Percentiles rank a stretch among this genome's conserved stretches.
phyloP scores from a whole-genome alignment of 2,888 invertebrate species.

The Polylopha cassiicola region DNA sequence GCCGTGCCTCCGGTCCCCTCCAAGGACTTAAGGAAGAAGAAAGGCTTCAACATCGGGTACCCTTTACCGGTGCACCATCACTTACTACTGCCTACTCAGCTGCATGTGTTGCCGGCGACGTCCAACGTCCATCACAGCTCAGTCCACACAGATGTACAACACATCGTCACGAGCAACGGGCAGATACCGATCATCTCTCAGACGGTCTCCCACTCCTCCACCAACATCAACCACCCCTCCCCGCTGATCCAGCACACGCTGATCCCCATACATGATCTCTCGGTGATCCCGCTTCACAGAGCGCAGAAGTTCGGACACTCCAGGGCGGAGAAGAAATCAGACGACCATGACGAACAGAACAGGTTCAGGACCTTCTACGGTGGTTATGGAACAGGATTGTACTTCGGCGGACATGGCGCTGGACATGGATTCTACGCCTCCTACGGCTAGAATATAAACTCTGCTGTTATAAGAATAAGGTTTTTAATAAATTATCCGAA shows the following conservation, averaged over 20 bases:
- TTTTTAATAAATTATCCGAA: conserved; percentile 7
- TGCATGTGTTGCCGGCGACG: conserved; percentile 56
- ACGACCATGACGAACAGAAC: conserved; percentile 43
- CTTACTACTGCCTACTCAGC: conserved; percentile 39
- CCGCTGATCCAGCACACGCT: conserved; percentile 39
- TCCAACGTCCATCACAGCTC: conserved; percentile 43
- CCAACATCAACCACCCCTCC: conserved; percentile 47
- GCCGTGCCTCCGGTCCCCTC: background rate
- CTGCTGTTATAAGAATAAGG: conserved; percentile 4
- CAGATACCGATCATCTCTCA: conserved; percentile 43
- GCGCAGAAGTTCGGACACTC: conserved; percentile 37
- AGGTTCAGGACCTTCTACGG: conserved; percentile 56
- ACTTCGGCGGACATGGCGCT: conserved; percentile 62
- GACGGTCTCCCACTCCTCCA: conserved; percentile 37
- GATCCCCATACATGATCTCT: conserved; percentile 54
- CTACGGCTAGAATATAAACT: conserved; percentile 40
- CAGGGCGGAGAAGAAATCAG: conserved; percentile 36
- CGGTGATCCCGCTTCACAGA: conserved; percentile 59
- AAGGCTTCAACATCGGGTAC: conserved; percentile 32
- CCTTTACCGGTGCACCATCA: conserved; percentile 43
- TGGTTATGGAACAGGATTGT: conserved; percentile 58
- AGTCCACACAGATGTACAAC: conserved; percentile 36
- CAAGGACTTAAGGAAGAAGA: conserved; percentile 20
- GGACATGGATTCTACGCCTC: conserved; percentile 65
- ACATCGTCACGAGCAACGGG: conserved; percentile 35